Evolutionary conservation across 1,140 invertebrate species (phyloP), one percentile per base, ranked within the genome.

Genomic region (Wiebesia pumilae): DNA sequence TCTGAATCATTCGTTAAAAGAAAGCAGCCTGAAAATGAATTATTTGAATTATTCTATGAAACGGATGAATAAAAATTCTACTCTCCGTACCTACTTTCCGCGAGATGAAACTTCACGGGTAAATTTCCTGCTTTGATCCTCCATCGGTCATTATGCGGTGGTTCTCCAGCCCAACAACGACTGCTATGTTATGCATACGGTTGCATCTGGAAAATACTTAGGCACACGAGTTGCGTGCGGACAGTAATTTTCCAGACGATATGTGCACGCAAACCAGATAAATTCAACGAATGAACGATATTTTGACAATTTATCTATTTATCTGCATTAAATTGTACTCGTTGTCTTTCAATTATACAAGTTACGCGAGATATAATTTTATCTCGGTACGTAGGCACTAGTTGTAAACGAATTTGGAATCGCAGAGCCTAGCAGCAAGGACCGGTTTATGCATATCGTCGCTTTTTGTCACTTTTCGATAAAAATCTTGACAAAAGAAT

Each of bases 181-280:
- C 6, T 10, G 3, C 24, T 65, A 0, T 65, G 4, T 65, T 65
- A 79, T 54, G 54, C 12, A 54, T 38, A 65, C 30, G 87, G 78
- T 84, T 88, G 87, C 88, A 90, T 54, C 7, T 58, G 89, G 90
- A 90, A 91, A 91, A 92, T 91, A 91, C 91, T 91, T 90, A 91
- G 89, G 83, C 87, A 67, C 38, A 90, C 89, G 89, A 90, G 88
- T 92, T 91, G 91, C 91, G 89, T 92, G 91, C 33, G 27, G 38
- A 19, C 7, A 3, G 65, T 1, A 14, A 33, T 10, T 33, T n/a
- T 16, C 35, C 12, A 47, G 4, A 47, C 43, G 4, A 47, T 47
- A 7, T 4, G 4, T n/a, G 40, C 62, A 81, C n/a, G 80, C 35
- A 62, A 81, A 62, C 14, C 38, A 19, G 27, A 47, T 10, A 24